These are phyloP conservation scores for Ctena decussata DNA, from an alignment of 2,888 invertebrate species.

Conservation along the genomic window DNA sequence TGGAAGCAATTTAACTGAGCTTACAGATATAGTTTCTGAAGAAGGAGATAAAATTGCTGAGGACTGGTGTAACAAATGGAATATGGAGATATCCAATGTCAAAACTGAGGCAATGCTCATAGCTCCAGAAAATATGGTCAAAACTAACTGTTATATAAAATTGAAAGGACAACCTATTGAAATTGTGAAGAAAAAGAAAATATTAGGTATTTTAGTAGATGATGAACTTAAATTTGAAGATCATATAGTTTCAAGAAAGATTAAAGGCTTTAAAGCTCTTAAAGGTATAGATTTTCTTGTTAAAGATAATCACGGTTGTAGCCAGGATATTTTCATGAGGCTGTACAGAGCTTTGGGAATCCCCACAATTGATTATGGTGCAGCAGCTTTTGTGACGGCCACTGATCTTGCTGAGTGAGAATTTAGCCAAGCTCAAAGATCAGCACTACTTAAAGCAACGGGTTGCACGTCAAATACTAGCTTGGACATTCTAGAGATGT, in stretches of 20 bases:
- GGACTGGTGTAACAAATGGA: neutral
- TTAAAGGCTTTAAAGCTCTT: neutral
- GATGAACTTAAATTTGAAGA: neutral
- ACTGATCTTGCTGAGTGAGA: neutral
- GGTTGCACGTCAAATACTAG: conserved; percentile 1
- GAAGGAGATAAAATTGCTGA: neutral
- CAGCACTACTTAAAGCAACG: conserved; percentile 11
- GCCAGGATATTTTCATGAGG: conserved; percentile 12
- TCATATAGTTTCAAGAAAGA: neutral
- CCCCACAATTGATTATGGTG: conserved; percentile 14
- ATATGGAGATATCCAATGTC: conserved; percentile 10
- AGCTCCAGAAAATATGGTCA: neutral
- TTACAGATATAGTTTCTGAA: neutral
- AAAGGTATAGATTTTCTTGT: neutral
- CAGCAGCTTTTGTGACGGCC: neutral
- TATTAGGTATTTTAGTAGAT: too few relatives aligned
- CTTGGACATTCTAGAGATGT: conserved; percentile 9
- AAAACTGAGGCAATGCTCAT: neutral
- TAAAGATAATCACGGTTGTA: neutral
- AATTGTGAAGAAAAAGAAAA: neutral
- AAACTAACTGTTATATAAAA: neutral
- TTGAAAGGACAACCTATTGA: neutral
- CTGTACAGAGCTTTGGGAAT: conserved; percentile 7
- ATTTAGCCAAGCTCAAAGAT: conserved; percentile 11
- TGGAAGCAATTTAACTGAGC: neutral